A percentile compares a stretch with the other conserved stretches of the same genome.
phyloP scores from a whole-genome alignment of 2,888 invertebrate genomes.

The Graphium colonna region DNA sequence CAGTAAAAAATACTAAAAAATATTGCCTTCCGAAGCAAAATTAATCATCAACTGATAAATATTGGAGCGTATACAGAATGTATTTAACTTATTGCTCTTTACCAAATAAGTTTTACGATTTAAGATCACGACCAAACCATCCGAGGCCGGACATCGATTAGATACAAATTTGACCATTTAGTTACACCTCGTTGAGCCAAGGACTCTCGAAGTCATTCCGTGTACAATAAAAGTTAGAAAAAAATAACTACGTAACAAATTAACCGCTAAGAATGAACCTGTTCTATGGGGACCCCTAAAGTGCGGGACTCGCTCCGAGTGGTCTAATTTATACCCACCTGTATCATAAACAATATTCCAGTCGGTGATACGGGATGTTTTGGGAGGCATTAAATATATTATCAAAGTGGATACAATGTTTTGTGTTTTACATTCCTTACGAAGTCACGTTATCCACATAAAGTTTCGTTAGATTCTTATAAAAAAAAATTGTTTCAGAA shows the following conservation, averaged over 20 bases:
- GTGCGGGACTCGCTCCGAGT: slow-evolving; percentile 67
- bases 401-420: slow-evolving; percentile 37
- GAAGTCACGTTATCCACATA: too few relatives aligned
- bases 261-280: slow-evolving; percentile 74
- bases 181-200: slow-evolving; percentile 78
- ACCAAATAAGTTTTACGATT: slow-evolving; percentile 31
- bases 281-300: slow-evolving; percentile 72
- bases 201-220: slow-evolving; percentile 71
- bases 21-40: slow-evolving; percentile 24
- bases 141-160: slow-evolving; percentile 70
- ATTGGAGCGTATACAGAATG: too few relatives aligned
- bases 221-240: slow-evolving; percentile 56
- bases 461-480: too few relatives aligned
- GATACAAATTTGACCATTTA: slow-evolving; percentile 75
- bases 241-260: slow-evolving; percentile 63
- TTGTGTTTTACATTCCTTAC: neutral
- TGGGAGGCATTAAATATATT: slow-evolving; percentile 51
- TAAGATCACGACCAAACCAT: slow-evolving; percentile 49
- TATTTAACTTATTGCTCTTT: neutral
- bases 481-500: neutral
- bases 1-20: slow-evolving; percentile 21
- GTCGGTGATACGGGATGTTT: slow-evolving; percentile 50
- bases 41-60: too few relatives aligned
- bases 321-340: slow-evolving; percentile 75
- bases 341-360: slow-evolving; percentile 70